A percentile compares a stretch with the other conserved stretches of the same genome.
phyloP scores from a whole-genome alignment of 2,113 vertebrate genomes.

The Pitta sordida region DNA sequence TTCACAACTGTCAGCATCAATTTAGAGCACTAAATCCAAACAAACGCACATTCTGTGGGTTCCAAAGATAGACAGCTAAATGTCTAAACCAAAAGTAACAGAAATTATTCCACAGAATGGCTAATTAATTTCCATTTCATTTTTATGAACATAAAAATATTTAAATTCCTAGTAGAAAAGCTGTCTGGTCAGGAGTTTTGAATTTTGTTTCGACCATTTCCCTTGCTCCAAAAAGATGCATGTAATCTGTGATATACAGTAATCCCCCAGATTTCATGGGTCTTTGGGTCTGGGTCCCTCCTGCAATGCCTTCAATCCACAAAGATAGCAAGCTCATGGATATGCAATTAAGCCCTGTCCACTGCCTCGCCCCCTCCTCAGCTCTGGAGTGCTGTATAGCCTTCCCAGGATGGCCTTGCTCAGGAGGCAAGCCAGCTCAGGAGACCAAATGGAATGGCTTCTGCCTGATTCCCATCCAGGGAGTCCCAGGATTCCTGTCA shows the following conservation, averaged over 20 bases:
- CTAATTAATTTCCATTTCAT: not conserved
- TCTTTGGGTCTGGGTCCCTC: too few relatives aligned
- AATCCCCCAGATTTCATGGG: too few relatives aligned
- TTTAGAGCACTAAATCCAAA: slow-evolving; percentile 33
- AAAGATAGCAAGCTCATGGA: too few relatives aligned
- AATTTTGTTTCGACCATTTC: not conserved
- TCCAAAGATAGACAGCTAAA: slow-evolving; percentile 54
- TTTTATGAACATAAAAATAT: not conserved
- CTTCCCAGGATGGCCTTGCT: too few relatives aligned
- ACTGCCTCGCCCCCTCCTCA: too few relatives aligned
- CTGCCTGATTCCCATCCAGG: too few relatives aligned
- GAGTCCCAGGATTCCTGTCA: too few relatives aligned
- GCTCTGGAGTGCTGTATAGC: too few relatives aligned
- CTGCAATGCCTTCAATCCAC: too few relatives aligned
- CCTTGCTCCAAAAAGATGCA: not conserved
- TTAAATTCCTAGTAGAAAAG: not conserved
- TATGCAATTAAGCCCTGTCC: too few relatives aligned
- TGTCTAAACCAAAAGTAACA: not conserved
- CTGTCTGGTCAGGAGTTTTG: not conserved
- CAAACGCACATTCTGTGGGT: not conserved
- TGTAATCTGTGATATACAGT: not conserved
- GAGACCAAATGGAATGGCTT: too few relatives aligned
- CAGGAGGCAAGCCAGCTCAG: too few relatives aligned
- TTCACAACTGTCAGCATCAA: slow-evolving; percentile 66
- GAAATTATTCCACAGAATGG: not conserved